phyloP scores from a whole-genome alignment of 2,113 vertebrate species.

The Tympanuchus pallidicinctus region DNA sequence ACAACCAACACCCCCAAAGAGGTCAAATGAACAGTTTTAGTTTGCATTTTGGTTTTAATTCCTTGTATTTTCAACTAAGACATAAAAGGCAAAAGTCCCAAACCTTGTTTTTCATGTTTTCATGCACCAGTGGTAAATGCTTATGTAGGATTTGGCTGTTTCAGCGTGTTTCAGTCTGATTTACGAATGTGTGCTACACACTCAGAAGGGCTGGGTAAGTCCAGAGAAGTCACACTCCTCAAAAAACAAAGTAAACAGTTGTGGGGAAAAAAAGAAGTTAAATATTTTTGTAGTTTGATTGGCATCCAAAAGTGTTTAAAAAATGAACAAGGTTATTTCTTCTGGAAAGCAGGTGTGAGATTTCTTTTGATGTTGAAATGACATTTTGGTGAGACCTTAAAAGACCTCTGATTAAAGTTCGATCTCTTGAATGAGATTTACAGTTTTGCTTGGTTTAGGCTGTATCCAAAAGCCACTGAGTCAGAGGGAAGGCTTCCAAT shows the following conservation, averaged over 20 bases:
- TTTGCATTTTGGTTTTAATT: not conserved
- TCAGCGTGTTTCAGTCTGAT: slow-evolving; percentile 23
- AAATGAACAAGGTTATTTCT: not conserved
- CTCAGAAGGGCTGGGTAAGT: not conserved
- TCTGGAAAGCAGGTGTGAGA: not conserved
- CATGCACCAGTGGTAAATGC: not conserved
- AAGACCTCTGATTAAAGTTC: not conserved
- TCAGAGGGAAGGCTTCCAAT: not conserved
- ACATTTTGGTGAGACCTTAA: not conserved
- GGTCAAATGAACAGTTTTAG: not conserved
- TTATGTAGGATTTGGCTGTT: slow-evolving; percentile 22
- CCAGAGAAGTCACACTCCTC: not conserved
- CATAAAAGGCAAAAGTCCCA: slow-evolving; percentile 8
- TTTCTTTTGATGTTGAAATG: not conserved
- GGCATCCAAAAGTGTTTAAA: not conserved
- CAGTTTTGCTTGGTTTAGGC: not conserved
- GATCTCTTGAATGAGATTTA: not conserved
- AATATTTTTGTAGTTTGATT: not conserved
- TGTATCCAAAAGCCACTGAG: not conserved
- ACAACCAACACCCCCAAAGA: not conserved
- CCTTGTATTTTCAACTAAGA: not conserved
- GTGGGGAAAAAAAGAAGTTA: not conserved
- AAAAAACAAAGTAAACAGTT: not conserved
- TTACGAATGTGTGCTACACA: not conserved
- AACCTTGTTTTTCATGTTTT: slow-evolving; percentile 10